phyloP scores from a whole-genome alignment of 2,113 vertebrate species.

The Callithrix jacchus region DNA sequence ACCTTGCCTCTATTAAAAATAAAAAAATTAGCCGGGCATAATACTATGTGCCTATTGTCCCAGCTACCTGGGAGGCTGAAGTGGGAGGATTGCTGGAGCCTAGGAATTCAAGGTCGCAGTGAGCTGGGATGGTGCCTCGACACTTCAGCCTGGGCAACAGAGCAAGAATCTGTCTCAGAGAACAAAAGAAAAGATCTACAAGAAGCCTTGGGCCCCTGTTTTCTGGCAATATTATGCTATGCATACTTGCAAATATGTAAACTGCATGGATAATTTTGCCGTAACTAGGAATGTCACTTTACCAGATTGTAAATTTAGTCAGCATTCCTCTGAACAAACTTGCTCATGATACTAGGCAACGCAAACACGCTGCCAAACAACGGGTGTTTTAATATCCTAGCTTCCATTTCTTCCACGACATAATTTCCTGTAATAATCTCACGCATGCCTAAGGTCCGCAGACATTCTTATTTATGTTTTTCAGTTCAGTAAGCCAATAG shows the following conservation, averaged over 20 bases:
- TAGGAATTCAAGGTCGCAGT: too few species aligned
- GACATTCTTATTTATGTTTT: not conserved
- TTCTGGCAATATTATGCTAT: not conserved
- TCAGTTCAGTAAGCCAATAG: conserved; percentile 10
- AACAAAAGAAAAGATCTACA: not conserved
- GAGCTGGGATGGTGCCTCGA: too few species aligned
- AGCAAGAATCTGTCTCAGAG: too few species aligned
- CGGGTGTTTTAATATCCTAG: not conserved
- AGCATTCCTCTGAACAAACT: not conserved
- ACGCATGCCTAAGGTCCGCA: not conserved
- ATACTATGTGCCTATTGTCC: too few species aligned
- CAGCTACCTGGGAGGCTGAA: too few species aligned
- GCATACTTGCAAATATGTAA: conserved; percentile 18
- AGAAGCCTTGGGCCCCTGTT: not conserved
- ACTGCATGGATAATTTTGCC: not conserved
- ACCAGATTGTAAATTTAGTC: conserved; percentile 38
- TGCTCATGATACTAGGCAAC: conserved; percentile 50
- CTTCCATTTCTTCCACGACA: conserved; percentile 47
- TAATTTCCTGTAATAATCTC: conserved; percentile 62
- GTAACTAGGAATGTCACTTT: not conserved
- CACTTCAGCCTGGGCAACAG: too few species aligned
- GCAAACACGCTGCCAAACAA: conserved; percentile 45
- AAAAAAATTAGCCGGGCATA: too few species aligned
- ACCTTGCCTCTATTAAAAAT: too few species aligned
- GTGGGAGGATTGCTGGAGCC: too few species aligned